A percentile compares a stretch with the other conserved stretches of the same genome.
These are phyloP conservation scores for Allobates femoralis DNA, from an alignment of 2,797 vertebrate genomes.

Conservation along the genomic window DNA sequence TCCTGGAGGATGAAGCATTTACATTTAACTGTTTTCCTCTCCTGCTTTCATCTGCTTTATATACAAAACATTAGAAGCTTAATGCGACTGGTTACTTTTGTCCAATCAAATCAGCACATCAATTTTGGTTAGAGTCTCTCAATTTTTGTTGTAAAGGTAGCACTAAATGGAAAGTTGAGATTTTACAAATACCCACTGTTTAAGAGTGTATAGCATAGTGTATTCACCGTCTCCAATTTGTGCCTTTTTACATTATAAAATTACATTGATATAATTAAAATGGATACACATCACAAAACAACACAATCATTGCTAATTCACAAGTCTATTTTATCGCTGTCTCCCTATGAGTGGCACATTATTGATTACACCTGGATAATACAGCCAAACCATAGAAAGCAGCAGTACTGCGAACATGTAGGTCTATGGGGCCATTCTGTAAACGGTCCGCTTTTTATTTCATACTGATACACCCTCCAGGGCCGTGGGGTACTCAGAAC, in stretches of 20 bases:
- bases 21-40: constrained; percentile 65
- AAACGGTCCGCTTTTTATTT: background rate
- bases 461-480: too few relatives aligned
- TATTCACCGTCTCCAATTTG: background rate
- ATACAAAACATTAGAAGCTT: constrained; percentile 60
- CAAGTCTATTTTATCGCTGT: background rate
- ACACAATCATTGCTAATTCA: background rate
- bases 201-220: constrained; percentile 32
- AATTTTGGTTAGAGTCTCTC: constrained; percentile 57
- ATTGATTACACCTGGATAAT: background rate
- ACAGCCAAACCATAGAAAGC: background rate
- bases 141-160: constrained; percentile 35
- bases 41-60: constrained; percentile 62
- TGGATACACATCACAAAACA: background rate
- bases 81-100: constrained; percentile 59
- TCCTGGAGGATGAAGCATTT: constrained; percentile 65
- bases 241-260: background rate
- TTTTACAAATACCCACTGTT: constrained; percentile 51
- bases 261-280: background rate
- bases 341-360: background rate
- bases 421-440: background rate
- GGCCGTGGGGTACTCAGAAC: too few relatives aligned
- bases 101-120: constrained; percentile 64
- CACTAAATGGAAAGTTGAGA: constrained; percentile 55
- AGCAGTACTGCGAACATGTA: background rate